phyloP scores from a whole-genome alignment of 2,888 invertebrate genomes.

The Drosophila anomelani region DNA sequence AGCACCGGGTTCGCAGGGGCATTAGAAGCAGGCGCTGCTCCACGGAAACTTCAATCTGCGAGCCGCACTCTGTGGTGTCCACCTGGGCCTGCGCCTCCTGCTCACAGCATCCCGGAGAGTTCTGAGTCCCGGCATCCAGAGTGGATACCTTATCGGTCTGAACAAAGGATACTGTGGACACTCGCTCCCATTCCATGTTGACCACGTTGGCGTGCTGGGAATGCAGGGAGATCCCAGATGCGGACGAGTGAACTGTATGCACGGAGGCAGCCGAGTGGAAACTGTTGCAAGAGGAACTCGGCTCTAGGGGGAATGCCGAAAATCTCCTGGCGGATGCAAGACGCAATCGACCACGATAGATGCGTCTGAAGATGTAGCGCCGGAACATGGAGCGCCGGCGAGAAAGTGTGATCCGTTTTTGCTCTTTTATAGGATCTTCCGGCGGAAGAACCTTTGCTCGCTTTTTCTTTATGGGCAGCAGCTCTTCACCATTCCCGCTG shows the following conservation, averaged over 20 bases:
- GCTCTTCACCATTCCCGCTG: slow-evolving; percentile 1
- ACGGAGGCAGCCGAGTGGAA: slow-evolving; percentile 66
- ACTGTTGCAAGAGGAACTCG: slow-evolving; percentile 59
- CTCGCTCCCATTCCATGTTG: slow-evolving; percentile 25
- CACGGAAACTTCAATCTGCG: slow-evolving; percentile 68
- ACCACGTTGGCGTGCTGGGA: slow-evolving; percentile 35
- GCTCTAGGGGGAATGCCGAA: slow-evolving; percentile 13
- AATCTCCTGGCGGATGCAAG: slow-evolving; percentile 48
- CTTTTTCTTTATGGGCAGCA: background rate
- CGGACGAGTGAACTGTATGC: slow-evolving; percentile 43
- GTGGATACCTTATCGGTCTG: slow-evolving; percentile 52
- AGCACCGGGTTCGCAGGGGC: slow-evolving; percentile 58
- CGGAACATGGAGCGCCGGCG: slow-evolving; percentile 42
- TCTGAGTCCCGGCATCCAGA: slow-evolving; percentile 41
- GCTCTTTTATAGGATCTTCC: background rate
- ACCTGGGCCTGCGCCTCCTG: slow-evolving; percentile 43
- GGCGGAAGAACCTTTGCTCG: too few species aligned
- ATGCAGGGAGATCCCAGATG: background rate
- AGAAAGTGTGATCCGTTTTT: background rate
- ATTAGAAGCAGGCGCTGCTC: slow-evolving; percentile 61
- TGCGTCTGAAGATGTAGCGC: slow-evolving; percentile 46
- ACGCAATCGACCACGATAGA: slow-evolving; percentile 57
- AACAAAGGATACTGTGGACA: slow-evolving; percentile 42
- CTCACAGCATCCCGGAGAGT: slow-evolving; percentile 40
- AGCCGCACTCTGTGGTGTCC: slow-evolving; percentile 48